Base-by-base conservation (phyloP, 2,888 invertebrate species). In the Lumbricus terrestris region DNA sequence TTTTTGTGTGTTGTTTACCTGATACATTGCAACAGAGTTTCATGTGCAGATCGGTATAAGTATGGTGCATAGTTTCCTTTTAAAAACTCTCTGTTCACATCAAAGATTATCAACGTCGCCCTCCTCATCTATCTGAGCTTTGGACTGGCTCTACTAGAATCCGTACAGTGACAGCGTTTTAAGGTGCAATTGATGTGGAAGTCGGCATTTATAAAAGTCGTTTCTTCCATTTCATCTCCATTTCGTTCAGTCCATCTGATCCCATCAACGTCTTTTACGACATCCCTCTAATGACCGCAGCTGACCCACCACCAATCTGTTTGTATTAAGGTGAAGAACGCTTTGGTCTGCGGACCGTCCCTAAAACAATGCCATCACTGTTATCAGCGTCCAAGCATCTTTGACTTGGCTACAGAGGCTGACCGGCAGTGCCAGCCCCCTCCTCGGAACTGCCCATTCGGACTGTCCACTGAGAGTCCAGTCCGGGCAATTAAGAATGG, bases 401-500 rank as follows among this genome's bases (percentile, higher is more conserved):
- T 69, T 13, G n/a, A 69, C 69, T 8, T 29, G 69, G 69, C 69
- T n/a, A 8, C n/a, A n/a, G 29, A 11, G 69, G 8, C 69, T n/a
- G 69, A 11, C 69, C 69, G 69, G 8, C n/a, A n/a, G 29, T 69
- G 69, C 69, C 0, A n/a, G 29, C 69, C 69, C n/a, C 29, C 13
- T 16, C 69, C n/a, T 47, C n/a, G 69, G 29, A 69, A n/a, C 69
- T 69, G 69, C 11, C 69, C 69, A 69, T 69, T 69, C 11, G 29
- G 69, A 69, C 69, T n/a, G 69, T 69, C 69, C 69, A 69, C 69
- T 69, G 69, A 69, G 69, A 69, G 69, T 69, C 69, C 69, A 69
- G 69, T 69, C n/a, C n/a, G 69, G 69, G 69, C 69, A 69, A 69
- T 69, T 69, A 69, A 69, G 69, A 69, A 29, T 29, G 13, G 29